Base-by-base conservation (phyloP, 1,140 invertebrate species). In the Bombus turneri region DNA sequence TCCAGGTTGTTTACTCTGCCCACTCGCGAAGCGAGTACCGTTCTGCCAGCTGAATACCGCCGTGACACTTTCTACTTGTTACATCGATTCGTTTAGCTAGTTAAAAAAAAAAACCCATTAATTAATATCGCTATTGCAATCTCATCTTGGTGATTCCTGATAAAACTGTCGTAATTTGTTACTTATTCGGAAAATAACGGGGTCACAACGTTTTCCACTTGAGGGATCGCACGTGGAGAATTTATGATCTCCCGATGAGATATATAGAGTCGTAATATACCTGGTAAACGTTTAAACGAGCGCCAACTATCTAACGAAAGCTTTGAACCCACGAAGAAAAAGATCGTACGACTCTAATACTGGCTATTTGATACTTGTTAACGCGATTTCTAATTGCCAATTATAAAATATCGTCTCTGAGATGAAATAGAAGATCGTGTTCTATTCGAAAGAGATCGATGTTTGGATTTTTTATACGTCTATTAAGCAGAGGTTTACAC, bases 1-100 rank as follows among this genome's bases (percentile, higher is more conserved):
- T 53, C 47, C 47, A 53, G 43, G 64, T 28, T 57, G 22, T 43
- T 68, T 68, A 34, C 47, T 18, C 37, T 66, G 28, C 31, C 47
- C 53, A 6, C 15, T 6, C 73, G 79, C 39, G 59, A 62, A 74
- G 59, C 88, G 53, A 79, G 88, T 89, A 25, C 47, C 88, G n/a
- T 89, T 73, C 57, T 62, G 6, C 15, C 18, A 25, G 18, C 3
- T 25, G 25, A 6, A 22, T 41, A 28, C 6, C 18, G 8, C 0
- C 22, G 9, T n/a, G 39, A 79, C 39, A 41, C 64, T 80, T 69
- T 80, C 41, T 53, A 80, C 4, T 34, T 25, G 13, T 53, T 53
- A 39, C 57, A 13, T 2, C 22, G 34, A 39, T 39, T 76, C 5
- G 34, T 37, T 43, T 37, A 12, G 10, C 10, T n/a, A 13, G 28